These are phyloP conservation scores for Smutsia gigantea DNA, from an alignment of 2,797 vertebrate genomes.

Conservation along the genomic window DNA sequence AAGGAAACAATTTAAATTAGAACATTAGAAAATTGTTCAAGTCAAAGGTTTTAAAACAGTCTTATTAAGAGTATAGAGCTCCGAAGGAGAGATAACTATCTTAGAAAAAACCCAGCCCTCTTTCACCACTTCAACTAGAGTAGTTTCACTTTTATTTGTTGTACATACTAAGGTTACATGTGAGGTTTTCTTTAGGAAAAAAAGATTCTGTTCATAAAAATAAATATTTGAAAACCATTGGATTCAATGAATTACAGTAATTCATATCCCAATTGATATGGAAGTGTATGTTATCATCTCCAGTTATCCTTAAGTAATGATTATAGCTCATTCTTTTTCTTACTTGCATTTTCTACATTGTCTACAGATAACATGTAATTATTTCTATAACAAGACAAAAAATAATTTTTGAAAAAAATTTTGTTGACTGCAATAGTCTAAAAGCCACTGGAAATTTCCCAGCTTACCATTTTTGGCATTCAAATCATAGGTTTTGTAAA, in stretches of 20 bases:
- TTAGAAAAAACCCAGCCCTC: neutral
- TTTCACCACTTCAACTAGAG: neutral
- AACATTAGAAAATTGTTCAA: neutral
- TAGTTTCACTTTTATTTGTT: slow-evolving; percentile 1
- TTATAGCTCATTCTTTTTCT: neutral
- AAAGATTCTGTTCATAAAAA: neutral
- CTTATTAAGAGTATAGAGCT: neutral
- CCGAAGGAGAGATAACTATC: neutral
- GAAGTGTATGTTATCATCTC: neutral
- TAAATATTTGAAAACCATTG: neutral
- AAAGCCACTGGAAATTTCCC: neutral
- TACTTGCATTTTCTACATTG: neutral
- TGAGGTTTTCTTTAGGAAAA: neutral
- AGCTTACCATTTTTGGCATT: neutral
- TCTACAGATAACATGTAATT: neutral
- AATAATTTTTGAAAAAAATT: neutral
- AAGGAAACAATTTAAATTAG: neutral
- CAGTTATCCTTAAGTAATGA: neutral
- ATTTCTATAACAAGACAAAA: neutral
- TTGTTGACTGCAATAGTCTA: neutral
- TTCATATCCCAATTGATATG: neutral
- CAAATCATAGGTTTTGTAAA: neutral
- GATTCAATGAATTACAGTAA: slow-evolving; percentile 7
- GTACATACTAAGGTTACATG: neutral
- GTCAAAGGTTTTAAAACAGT: neutral